A percentile compares a stretch with the other conserved stretches of the same genome.
phyloP scores from a whole-genome alignment of 2,113 vertebrate species.

The Mustelus asterias region DNA sequence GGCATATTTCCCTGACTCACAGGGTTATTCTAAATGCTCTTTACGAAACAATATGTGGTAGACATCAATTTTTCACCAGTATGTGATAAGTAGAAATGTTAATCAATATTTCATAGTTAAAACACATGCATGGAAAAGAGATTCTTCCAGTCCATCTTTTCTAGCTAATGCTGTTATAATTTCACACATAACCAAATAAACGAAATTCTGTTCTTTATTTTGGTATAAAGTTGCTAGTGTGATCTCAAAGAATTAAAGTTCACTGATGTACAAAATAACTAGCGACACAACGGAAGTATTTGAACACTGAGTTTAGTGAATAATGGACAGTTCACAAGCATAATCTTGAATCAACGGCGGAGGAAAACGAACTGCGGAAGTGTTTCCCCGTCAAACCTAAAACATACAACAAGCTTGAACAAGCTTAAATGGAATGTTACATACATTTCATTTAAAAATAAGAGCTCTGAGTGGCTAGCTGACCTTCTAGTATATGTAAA shows the following conservation, averaged over 20 bases:
- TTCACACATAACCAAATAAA: neutral
- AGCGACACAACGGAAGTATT: conserved; percentile 6
- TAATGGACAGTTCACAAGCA: conserved; percentile 36
- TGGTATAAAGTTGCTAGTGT: neutral
- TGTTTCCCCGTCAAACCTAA: conserved; percentile 36
- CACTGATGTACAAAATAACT: neutral
- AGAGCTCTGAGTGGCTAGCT: conserved; percentile 29
- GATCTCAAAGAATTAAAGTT: neutral
- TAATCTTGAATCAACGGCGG: conserved; percentile 30
- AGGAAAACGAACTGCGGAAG: conserved; percentile 18
- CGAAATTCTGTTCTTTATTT: conserved; percentile 3
- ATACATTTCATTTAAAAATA: conserved; percentile 37
- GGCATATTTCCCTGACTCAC: neutral
- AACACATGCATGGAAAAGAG: neutral
- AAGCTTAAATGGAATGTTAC: conserved; percentile 37
- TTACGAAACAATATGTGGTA: neutral
- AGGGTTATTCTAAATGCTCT: neutral
- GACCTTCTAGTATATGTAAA: conserved; percentile 36
- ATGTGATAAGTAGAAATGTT: neutral
- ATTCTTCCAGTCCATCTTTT: neutral
- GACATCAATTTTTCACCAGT: neutral
- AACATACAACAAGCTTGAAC: conserved; percentile 27
- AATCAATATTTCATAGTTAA: neutral
- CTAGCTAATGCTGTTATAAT: neutral
- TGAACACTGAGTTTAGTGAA: conserved; percentile 36